Evolutionary conservation across 1,140 invertebrate genomes (phyloP).

Genomic region (Drosophila erecta): DNA sequence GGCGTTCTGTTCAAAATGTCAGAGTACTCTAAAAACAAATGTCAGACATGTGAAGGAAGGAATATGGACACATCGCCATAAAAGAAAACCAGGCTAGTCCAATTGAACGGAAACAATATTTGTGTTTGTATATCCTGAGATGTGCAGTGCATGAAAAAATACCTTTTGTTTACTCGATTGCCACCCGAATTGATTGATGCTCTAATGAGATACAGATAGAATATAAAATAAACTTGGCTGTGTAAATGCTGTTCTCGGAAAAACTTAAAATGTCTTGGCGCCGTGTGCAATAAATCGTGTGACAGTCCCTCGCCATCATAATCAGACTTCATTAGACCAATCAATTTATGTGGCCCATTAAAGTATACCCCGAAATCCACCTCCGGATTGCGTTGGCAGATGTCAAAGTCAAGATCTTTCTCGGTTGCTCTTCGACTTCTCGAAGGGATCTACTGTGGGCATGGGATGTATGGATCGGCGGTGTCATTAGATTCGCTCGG

Average conservation of each 20-base stretch:
- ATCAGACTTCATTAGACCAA: conserved; percentile 46
- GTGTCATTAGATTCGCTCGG: conserved; percentile 52
- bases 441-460: conserved; percentile 13
- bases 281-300: conserved; percentile 76
- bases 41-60: conserved; percentile 43
- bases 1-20: conserved; percentile 55
- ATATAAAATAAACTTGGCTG: conserved; percentile 8
- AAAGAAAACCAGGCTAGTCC: conserved; percentile 35
- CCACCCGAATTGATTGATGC: conserved; percentile 59
- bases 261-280: conserved; percentile 42
- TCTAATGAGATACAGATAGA: conserved; percentile 48
- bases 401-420: conserved; percentile 75
- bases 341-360: conserved; percentile 64
- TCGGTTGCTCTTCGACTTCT: neutral
- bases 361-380: conserved; percentile 36
- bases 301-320: conserved; percentile 47
- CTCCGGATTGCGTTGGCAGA: conserved; percentile 35
- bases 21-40: conserved; percentile 76
- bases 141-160: conserved; percentile 33
- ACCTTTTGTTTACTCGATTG: conserved; percentile 60
- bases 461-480: conserved; percentile 3
- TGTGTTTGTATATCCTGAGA: conserved; percentile 11
- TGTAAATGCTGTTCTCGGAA: neutral
- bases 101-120: conserved; percentile 36
- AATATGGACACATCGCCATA: conserved; percentile 19